phyloP scores from a whole-genome alignment of 2,797 vertebrate genomes.

The Morus bassanus region DNA sequence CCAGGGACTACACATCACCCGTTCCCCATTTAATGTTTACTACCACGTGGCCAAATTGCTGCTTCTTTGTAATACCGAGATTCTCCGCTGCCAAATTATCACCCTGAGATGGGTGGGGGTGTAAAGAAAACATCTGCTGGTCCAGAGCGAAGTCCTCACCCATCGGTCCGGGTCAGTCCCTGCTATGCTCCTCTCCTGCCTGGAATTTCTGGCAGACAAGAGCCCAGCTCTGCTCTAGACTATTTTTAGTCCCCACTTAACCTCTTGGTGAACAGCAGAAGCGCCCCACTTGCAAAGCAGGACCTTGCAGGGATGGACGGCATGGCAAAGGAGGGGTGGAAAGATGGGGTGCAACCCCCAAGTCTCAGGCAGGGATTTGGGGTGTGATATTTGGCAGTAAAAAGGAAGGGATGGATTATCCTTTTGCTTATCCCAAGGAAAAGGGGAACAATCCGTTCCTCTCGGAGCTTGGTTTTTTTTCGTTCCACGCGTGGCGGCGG shows the following conservation, averaged over 20 bases:
- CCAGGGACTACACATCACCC: rapidly evolving
- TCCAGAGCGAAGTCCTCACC: not conserved
- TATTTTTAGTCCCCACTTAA: not conserved
- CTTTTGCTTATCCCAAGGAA: not conserved
- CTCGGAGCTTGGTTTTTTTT: too few species aligned
- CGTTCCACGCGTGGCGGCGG: not conserved
- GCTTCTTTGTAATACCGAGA: not conserved
- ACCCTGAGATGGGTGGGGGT: not conserved
- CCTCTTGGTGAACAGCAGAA: not conserved
- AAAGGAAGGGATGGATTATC: not conserved
- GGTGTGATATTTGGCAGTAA: not conserved
- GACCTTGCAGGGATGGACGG: rapidly evolving
- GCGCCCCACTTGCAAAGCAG: too few species aligned
- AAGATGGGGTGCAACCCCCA: not conserved
- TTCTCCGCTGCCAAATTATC: not conserved
- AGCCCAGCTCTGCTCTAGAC: not conserved
- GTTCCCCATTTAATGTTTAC: rapidly evolving
- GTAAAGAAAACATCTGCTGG: not conserved
- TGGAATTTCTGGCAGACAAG: not conserved
- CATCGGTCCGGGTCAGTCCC: rapidly evolving
- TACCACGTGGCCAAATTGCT: rapidly evolving
- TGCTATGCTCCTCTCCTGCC: not conserved
- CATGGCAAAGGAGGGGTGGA: not conserved
- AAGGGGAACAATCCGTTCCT: not conserved
- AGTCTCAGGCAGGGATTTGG: not conserved